Base-by-base conservation (phyloP, 1,140 invertebrate genomes). In the Drosophila bocki region DNA sequence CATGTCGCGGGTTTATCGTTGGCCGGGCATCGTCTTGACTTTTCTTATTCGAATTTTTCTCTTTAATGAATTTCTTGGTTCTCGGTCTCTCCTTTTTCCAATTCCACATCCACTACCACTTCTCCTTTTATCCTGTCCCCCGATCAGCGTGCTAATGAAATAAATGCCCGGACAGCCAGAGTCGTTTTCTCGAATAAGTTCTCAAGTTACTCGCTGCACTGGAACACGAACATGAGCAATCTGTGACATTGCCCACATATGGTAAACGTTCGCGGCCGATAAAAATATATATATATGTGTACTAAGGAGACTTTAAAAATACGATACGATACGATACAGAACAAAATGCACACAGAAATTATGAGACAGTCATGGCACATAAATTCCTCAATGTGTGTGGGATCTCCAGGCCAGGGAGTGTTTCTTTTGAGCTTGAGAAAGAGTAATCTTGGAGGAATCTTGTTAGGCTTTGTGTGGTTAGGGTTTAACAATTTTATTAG, bases 351-450 rank as follows among this genome's bases (percentile, higher is more conserved):
- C 67, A 76, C 68, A 75, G 65, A 78, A 78, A 88, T 80, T 59
- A 84, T 87, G 71, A 84, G 77, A 88, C 72, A 74, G 72, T 65
- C 63, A 60, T 70, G 65, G 62, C 77, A 74, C 84, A 88, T 80
- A 88, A 80, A 88, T 87, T 78, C 69, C 59, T 90, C 84, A 88
- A 90, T 88, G 84, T 90, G 81, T 88, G 84, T 88, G 84, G 85
- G 80, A 84, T 78, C 62, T 29, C 26, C 62, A 64, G 69, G 6
- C 45, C 12, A 54, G 47, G 60, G 71, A 65, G 69, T 75, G 69
- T 68, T 70, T 39, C 62, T 19, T 56, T 48, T 8, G 42, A 48
- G 54, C 54, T 72, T 51, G 29, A 11, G 44, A 71, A 71, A n/a
- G 26, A 17, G 44, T 67, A 47, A 70, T 69, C 65, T 44, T 32